phyloP scores from a whole-genome alignment of 2,888 invertebrate genomes.

The Tachystola acroxantha region DNA sequence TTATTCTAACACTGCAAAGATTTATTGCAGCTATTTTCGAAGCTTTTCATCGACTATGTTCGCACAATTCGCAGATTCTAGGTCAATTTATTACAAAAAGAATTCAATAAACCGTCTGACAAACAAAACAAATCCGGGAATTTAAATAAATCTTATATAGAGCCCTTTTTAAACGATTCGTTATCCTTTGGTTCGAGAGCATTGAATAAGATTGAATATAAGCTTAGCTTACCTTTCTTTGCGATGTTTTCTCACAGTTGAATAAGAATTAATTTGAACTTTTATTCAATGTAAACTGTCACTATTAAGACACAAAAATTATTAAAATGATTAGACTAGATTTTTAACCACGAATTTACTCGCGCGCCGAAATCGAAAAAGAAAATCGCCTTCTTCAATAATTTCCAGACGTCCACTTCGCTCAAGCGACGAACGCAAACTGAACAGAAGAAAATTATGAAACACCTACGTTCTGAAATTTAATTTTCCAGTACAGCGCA shows the following conservation, averaged over 20 bases:
- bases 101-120: slow-evolving; percentile 29
- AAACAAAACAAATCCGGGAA: slow-evolving; percentile 31
- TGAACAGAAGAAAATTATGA: slow-evolving; percentile 45
- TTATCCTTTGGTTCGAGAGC: slow-evolving; percentile 7
- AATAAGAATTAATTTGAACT: no score
- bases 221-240: slow-evolving; percentile 18
- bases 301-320: slow-evolving; percentile 1
- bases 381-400: slow-evolving; percentile 10
- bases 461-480: slow-evolving; percentile 40
- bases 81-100: slow-evolving; percentile 11
- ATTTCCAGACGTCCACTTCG: slow-evolving; percentile 25
- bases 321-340: background rate
- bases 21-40: slow-evolving; percentile 4
- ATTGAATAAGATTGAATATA: slow-evolving; percentile 4
- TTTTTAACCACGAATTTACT: background rate
- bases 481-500: slow-evolving; percentile 33
- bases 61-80: no score
- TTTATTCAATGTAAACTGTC: no score
- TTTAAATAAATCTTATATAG: slow-evolving; percentile 24
- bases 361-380: slow-evolving; percentile 15
- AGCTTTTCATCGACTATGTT: no score
- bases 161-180: slow-evolving; percentile 21
- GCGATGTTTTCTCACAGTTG: slow-evolving; percentile 1
- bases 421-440: slow-evolving; percentile 32
- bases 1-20: slow-evolving; percentile 5